Base-by-base conservation (phyloP, 2,888 invertebrate genomes). In the Lasioglossum morio region DNA sequence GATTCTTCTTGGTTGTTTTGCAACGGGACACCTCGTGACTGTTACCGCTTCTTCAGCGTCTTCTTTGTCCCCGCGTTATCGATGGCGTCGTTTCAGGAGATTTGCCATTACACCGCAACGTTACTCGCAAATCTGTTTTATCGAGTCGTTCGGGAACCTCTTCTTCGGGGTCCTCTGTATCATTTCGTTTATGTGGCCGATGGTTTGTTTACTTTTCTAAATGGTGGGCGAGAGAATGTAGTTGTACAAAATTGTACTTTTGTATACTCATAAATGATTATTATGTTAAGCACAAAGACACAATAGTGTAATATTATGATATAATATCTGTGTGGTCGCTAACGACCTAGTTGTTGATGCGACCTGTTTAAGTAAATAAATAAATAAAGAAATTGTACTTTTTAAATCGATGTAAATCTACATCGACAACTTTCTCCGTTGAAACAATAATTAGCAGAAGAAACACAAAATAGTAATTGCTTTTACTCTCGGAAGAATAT, bases 51-150 rank as follows among this genome's bases (percentile, higher is more conserved):
- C 46, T 77, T 57, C 30, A 12, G 43, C 30, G 27, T 5, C 66
- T 30, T 8, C 63, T 46, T 63, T 30, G 7, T 40, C 4, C 40
- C 10, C 2, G 1, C 16, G 30, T 27, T 19, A 48, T 76, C 34
- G 16, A n/a, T 43, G 8, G 27, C 16, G 53, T 27, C 37, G 5
- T 43, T 37, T 1, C 23, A 4, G 4, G 23, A 3, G 37, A 69
- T 70, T 14, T 46, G 60, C 63, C 4, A 19, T 30, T 30, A 30
- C 30, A 30, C 19, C 57, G 77, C 19, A 3, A 53, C 37, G n/a
- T 23, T 23, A 23, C 37, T 19, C 43, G 57, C 48, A 34, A 75
- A 40, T 53, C 34, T 78, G 16, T 53, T 82, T 82, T 66, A 75
- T 82, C 16, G 43, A 34, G 34, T n/a, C 48, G 70, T 70, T 72